Conservation (phyloP, 1,140 invertebrate species). For the Anagrus nilaparvatae region DNA sequence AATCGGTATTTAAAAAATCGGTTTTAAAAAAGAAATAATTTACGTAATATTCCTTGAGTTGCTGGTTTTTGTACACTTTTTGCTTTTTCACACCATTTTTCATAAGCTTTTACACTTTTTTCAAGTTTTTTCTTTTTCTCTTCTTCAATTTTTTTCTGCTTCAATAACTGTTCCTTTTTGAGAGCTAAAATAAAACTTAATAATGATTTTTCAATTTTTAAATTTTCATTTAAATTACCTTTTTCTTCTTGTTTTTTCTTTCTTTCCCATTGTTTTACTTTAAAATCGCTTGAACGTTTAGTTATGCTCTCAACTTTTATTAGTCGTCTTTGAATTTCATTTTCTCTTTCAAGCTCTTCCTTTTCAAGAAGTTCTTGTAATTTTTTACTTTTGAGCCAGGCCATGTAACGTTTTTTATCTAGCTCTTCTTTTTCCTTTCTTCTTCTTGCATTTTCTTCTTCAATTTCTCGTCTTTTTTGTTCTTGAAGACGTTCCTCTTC, state of each 20-base stretch:
- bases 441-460: slow-evolving; percentile 19
- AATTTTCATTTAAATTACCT: slow-evolving; percentile 18
- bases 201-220: background rate
- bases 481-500: slow-evolving; percentile 16
- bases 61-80: slow-evolving; percentile 32
- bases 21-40: slow-evolving; percentile 16
- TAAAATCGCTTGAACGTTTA: slow-evolving; percentile 14
- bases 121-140: slow-evolving; percentile 19
- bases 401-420: slow-evolving; percentile 26
- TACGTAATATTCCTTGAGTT: slow-evolving; percentile 36
- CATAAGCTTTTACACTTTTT: slow-evolving; percentile 30
- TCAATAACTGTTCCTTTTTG: slow-evolving; percentile 21
- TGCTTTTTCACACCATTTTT: slow-evolving; percentile 31
- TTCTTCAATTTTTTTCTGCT: slow-evolving; percentile 18
- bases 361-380: slow-evolving; percentile 21
- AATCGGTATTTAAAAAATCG: background rate
- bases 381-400: slow-evolving; percentile 28
- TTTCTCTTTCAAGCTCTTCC: slow-evolving; percentile 21
- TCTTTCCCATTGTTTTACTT: slow-evolving; percentile 27
- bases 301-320: slow-evolving; percentile 25
- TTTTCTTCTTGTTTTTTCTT: slow-evolving; percentile 29
- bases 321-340: slow-evolving; percentile 22
- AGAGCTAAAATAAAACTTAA: slow-evolving; percentile 13
- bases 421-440: slow-evolving; percentile 21
- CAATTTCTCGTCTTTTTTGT: slow-evolving; percentile 15